Conservation (phyloP, 2,113 vertebrate species). For the Lophura nycthemera region DNA sequence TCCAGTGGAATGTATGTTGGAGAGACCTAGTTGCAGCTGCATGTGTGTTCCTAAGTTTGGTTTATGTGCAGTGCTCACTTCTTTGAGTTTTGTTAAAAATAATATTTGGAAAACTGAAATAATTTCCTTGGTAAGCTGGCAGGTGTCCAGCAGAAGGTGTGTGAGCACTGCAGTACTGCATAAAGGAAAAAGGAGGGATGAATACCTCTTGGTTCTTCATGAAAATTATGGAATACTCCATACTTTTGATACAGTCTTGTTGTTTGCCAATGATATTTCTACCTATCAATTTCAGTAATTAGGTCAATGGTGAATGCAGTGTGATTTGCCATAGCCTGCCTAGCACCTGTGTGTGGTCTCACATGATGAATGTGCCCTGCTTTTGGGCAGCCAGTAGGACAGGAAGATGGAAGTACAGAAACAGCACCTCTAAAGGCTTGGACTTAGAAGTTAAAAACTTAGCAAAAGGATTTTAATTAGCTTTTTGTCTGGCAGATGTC, state of each 20-base stretch:
- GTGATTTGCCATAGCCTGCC: neutral
- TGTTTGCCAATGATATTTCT: neutral
- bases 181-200: neutral
- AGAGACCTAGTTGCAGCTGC: neutral
- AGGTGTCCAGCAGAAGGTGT: neutral
- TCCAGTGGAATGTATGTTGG: neutral
- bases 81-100: neutral
- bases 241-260: accelerated
- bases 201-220: neutral
- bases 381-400: accelerated
- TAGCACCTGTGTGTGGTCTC: neutral
- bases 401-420: neutral
- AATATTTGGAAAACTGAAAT: neutral
- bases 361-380: too few species aligned
- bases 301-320: neutral
- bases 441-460: neutral
- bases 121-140: neutral
- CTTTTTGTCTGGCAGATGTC: neutral
- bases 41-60: neutral
- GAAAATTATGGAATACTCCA: neutral
- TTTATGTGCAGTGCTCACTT: neutral
- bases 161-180: accelerated
- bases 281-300: neutral
- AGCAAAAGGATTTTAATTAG: neutral
- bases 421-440: neutral